These are phyloP conservation scores for Popillia japonica DNA, from an alignment of 1,140 invertebrate genomes.

Conservation along the genomic window DNA sequence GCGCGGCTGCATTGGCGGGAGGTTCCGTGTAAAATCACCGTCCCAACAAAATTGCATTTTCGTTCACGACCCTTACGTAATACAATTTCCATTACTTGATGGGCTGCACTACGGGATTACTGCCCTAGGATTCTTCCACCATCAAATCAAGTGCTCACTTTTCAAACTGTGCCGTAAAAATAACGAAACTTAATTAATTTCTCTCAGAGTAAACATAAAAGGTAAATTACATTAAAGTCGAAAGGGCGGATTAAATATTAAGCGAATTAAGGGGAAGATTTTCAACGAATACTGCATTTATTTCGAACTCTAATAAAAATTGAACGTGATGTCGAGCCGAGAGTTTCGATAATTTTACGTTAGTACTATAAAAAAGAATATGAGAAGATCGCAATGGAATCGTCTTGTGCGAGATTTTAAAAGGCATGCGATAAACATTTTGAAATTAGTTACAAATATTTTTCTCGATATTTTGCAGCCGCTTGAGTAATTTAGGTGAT, in stretches of 20 bases:
- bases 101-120: constrained; percentile 44
- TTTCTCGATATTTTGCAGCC: not conserved
- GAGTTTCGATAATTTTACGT: not conserved
- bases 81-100: constrained; percentile 51
- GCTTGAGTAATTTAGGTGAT: not conserved
- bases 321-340: not conserved
- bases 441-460: not conserved
- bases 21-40: constrained; percentile 43
- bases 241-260: constrained; percentile 10
- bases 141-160: constrained; percentile 36
- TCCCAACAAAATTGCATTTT: constrained; percentile 48
- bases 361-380: not conserved
- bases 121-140: constrained; percentile 14
- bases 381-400: not conserved
- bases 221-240: not conserved
- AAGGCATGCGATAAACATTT: not conserved
- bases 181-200: constrained; percentile 38
- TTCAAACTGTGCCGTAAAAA: constrained; percentile 27
- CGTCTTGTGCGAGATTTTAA: not conserved
- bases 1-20: not conserved
- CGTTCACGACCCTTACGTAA: constrained; percentile 48
- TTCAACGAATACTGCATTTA: not conserved
- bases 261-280: constrained; percentile 1
- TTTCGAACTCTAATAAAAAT: not conserved
- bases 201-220: not conserved